Evolutionary conservation across 2,888 invertebrate species (phyloP), one percentile per base, ranked within the genome.

Genomic region (Linnaemya tessellans): DNA sequence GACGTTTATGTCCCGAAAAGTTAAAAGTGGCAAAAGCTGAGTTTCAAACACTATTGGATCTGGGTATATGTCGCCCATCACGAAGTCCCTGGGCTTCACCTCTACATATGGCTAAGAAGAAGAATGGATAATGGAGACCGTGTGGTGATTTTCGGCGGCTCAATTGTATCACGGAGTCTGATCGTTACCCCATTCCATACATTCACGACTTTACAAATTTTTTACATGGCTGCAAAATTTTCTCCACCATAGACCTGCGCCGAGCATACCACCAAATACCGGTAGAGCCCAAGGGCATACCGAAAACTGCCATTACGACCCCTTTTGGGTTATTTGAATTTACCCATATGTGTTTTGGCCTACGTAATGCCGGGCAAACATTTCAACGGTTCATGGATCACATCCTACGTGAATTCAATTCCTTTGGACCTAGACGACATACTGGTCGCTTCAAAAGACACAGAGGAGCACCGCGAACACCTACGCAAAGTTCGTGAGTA

Each of bases 61-160:
- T n/a, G n/a, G n/a, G n/a, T n/a, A n/a, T n/a, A n/a, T n/a, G n/a
- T n/a, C n/a, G n/a, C n/a, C n/a, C n/a, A n/a, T n/a, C n/a, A n/a
- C n/a, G 81, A 67, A 8, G 22, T 86, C 78, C 30, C 80, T 88
- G n/a, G 93, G 92, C n/a, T n/a, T n/a, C n/a, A n/a, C n/a, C n/a
- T n/a, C n/a, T 0, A 91, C 92, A 13, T 91, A 91, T 54, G 91
- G 0, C 92, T 92, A 91, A 0, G 0, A 89, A 85, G n/a, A 83
- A 25, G 20, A 71, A 68, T 20, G 82, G 77, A 35, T 54, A 68
- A 51, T 75, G 70, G 38, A 65, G 62, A 20, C 79, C 71, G 3
- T 70, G 64, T 30, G 74, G 81, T n/a, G n/a, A n/a, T n/a, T n/a
- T n/a, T n/a, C n/a, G n/a, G n/a, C n/a, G n/a, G n/a, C n/a, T n/a